Base-by-base conservation (phyloP, 2,888 invertebrate species). In the Eristalinus aeneus region DNA sequence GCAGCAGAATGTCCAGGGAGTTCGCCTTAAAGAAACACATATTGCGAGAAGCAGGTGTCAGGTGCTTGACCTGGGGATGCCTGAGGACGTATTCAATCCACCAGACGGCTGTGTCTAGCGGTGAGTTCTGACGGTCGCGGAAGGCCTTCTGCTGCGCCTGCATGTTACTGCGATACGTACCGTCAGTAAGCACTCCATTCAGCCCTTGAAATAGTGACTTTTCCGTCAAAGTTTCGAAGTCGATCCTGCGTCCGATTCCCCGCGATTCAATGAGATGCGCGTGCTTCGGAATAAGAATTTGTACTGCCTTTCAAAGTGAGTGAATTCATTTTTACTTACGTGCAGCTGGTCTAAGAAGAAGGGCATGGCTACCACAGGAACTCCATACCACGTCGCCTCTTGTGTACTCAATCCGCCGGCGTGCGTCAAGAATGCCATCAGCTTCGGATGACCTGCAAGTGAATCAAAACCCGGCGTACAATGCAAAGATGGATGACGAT, bases 51-150 rank as follows among this genome's bases (percentile, higher is more conserved):
- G 92, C 91, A 2, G 94, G 90, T 36, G 76, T 73, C 5, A 94
- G 90, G 90, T 94, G 93, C 1, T 91, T 92, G 0, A 94, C 94
- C 0, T 94, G 94, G 9, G 91, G 90, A 32, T 94, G 93, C 12
- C 93, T 91, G 0, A 94, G 93, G 0, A 94, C 93, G 88, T 94
- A 93, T 89, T 95, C 95, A 22, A 94, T 93, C 95, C 95, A 95
- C 90, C 94, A 94, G 0, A 94, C 91, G 10, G 95, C 93, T 31
- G 94, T 94, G 22, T 94, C 93, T 22, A 94, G 91, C 0, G 95
- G 94, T 1, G 93, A 90, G 88, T 93, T 90, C 0, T 93, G 93
- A 0, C 94, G 93, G 88, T 94, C 94, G 64, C 90, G 90, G 90
- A 93, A 94, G 36, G 92, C 89, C 34, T 89, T 89, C 5, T 93